Conservation (phyloP, 2,888 invertebrate genomes). For the Mactromeris polynyma region DNA sequence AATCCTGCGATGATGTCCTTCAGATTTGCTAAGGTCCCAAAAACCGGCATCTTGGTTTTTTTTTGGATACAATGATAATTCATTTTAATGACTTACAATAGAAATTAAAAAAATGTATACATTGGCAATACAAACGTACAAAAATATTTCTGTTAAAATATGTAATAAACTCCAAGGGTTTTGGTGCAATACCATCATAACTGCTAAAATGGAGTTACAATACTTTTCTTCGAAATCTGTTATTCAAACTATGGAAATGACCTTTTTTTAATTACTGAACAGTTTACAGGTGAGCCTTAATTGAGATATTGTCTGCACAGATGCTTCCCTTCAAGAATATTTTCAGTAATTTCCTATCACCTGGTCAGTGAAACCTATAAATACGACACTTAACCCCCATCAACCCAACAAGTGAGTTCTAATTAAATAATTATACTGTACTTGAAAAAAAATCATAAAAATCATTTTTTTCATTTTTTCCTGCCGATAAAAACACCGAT, state of each 20-base stretch:
- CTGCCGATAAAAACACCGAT: not conserved
- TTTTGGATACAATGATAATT: no score
- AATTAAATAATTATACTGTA: not conserved
- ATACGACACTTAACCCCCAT: not conserved
- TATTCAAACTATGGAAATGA: not conserved
- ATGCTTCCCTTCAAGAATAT: not conserved
- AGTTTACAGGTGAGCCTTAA: not conserved
- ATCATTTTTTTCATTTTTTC: not conserved
- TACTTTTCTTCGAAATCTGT: no score
- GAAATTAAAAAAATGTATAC: no score
- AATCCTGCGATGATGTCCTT: no score
- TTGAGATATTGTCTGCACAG: not conserved
- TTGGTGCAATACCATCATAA: no score
- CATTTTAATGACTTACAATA: no score
- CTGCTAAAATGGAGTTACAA: no score
- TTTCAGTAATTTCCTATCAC: not conserved
- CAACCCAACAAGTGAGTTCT: not conserved
- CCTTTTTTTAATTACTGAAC: not conserved
- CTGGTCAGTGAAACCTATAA: not conserved
- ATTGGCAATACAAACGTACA: no score
- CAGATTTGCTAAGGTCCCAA: no score
- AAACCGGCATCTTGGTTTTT: no score
- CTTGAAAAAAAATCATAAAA: constrained; percentile 22
- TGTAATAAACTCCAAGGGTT: no score
- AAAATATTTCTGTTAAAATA: no score